Evolutionary conservation across 2,113 vertebrate species (phyloP).

Genomic region (Neotoma lepida): DNA sequence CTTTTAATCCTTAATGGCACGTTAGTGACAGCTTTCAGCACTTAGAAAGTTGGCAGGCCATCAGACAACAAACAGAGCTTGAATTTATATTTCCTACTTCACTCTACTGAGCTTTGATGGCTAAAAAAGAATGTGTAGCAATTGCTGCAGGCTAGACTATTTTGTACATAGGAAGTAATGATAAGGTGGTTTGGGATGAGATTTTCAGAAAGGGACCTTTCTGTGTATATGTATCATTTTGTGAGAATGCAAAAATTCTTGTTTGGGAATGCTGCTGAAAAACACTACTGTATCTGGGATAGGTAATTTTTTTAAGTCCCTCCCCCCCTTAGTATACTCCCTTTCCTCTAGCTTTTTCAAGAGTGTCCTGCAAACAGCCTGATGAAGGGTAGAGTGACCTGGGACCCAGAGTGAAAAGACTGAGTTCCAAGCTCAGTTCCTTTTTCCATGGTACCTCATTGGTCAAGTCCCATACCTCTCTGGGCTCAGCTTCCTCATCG

Average conservation of each 20-base stretch:
- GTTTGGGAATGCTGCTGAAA: conserved; percentile 54
- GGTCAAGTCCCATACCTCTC: background rate
- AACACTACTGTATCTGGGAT: conserved; percentile 14
- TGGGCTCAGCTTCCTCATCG: background rate
- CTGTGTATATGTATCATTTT: conserved; percentile 37
- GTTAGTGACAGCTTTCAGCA: conserved; percentile 56
- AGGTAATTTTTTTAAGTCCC: background rate
- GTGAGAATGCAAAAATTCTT: conserved; percentile 53
- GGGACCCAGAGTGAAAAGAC: background rate
- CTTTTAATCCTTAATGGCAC: conserved; percentile 53
- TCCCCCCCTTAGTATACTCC: background rate
- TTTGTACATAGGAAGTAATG: conserved; percentile 44
- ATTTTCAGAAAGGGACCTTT: conserved; percentile 52
- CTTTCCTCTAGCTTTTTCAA: background rate
- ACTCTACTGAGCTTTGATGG: conserved; percentile 60
- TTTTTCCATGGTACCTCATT: background rate
- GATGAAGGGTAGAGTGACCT: background rate
- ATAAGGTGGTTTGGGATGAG: conserved; percentile 8
- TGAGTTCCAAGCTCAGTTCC: background rate
- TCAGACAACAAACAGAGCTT: conserved; percentile 54
- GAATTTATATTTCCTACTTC: conserved; percentile 65
- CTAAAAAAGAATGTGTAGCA: conserved; percentile 58
- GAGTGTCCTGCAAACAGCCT: too few relatives aligned
- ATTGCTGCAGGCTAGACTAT: background rate
- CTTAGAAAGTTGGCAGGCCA: conserved; percentile 13